Evolutionary conservation across 2,888 invertebrate genomes (phyloP).

Genomic region (Cerastis leucographa): DNA sequence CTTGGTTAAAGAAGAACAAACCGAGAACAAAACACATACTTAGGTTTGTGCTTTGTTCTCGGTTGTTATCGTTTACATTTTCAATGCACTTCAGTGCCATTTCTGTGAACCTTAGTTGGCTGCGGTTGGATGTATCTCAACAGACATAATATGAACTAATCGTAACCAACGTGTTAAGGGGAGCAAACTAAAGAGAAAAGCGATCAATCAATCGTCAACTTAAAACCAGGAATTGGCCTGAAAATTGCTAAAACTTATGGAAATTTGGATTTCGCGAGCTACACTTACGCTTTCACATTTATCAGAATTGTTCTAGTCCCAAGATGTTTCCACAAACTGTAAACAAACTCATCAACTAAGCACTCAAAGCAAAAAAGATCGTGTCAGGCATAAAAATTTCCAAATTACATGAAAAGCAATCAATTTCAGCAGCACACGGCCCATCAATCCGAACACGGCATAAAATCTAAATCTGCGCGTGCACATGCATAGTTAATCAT

Average conservation of each 20-base stretch:
- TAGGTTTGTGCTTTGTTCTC: too few relatives aligned
- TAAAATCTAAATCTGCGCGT: slow-evolving; percentile 75
- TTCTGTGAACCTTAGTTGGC: background rate
- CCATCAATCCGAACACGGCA: slow-evolving; percentile 68
- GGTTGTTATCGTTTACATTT: background rate
- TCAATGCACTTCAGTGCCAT: background rate
- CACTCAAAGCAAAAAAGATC: slow-evolving; percentile 34
- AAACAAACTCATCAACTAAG: slow-evolving; percentile 15
- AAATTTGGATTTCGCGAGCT: background rate
- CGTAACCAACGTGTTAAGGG: background rate
- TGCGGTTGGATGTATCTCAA: background rate
- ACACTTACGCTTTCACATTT: background rate
- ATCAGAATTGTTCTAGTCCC: background rate
- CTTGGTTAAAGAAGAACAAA: background rate
- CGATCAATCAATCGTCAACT: background rate
- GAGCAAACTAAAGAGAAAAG: background rate
- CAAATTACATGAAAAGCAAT: slow-evolving; percentile 58
- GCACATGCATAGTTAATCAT: slow-evolving; percentile 88
- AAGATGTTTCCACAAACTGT: background rate
- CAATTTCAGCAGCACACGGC: slow-evolving; percentile 59
- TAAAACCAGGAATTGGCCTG: background rate
- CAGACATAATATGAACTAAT: background rate
- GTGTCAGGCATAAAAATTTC: slow-evolving; percentile 57
- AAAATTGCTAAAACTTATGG: background rate
- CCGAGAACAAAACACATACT: background rate